Base-by-base conservation (phyloP, 2,113 vertebrate genomes). In the Pogonocichla stellata region DNA sequence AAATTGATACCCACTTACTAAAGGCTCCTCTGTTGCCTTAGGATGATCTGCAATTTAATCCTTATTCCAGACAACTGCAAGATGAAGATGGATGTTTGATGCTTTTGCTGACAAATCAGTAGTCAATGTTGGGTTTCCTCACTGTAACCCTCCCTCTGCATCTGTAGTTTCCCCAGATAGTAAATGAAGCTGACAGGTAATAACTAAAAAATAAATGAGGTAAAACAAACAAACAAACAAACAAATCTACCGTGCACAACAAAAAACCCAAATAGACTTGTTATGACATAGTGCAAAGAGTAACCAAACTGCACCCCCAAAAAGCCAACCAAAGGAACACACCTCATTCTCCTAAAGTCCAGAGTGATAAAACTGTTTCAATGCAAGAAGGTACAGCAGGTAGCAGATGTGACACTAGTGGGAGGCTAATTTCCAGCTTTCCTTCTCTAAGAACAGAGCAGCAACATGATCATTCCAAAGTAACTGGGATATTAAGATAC, bases 341-440 rank as follows among this genome's bases (percentile, higher is more conserved):
- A 29, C 3, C 8, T 66, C 33, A 12, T 45, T 74, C 36, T 62
- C n/a, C 70, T 87, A 23, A 72, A 54, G n/a, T 13, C 26, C 57
- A 36, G 12, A 58, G 12, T 14, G 31, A 31, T 50, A 81, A 86
- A 79, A n/a, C 1, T 19, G 9, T 43, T 78, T 69, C 48, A 64
- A 36, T 23, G 57, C 10, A 79, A 74, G 10, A 48, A 58, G 16
- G 20, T 18, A 20, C 5, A 81, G 50, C 26, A 75, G 25, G n/a
- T 19, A 67, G 28, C 12, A 80, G 71, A 29, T 43, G 51, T 81
- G 24, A 57, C 36, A 40, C 23, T 18, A 62, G 23, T 6, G 31
- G n/a, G 9, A 2, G 1, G 36, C 51, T 79, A 2, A 4, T 11
- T 14, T 31, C 47, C 1, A 1, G 20, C 20, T 14, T 40, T 23